Evolutionary conservation across 2,888 invertebrate genomes (phyloP).

Genomic region (Himalopsyche kuldschensis): DNA sequence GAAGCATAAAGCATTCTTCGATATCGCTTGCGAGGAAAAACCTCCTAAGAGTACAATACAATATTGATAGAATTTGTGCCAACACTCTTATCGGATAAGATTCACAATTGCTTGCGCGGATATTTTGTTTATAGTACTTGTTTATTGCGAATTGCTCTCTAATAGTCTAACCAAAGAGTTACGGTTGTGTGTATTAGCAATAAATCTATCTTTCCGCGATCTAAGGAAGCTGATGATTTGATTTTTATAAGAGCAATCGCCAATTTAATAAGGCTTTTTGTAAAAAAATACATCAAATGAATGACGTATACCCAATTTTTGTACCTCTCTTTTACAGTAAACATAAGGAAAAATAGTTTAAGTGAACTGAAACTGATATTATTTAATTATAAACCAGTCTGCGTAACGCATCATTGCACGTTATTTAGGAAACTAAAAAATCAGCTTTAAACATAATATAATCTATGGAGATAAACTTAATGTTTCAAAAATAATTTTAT

Average conservation of each 20-base stretch:
- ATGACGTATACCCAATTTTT: no score
- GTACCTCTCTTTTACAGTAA: no score
- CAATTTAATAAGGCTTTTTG: background rate
- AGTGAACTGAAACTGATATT: no score
- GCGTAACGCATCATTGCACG: no score
- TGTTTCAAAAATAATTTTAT: no score
- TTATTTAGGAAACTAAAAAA: no score
- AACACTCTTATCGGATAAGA: background rate
- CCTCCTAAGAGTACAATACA: background rate
- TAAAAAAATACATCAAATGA: background rate
- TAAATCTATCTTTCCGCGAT: conserved; percentile 15
- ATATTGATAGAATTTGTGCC: background rate
- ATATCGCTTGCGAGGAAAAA: background rate
- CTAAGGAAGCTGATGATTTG: conserved; percentile 15
- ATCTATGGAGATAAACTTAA: no score
- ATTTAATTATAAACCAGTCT: no score
- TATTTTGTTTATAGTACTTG: background rate
- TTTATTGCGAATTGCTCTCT: background rate
- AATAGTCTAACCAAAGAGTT: background rate
- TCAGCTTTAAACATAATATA: no score
- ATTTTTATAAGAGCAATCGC: conserved; percentile 11
- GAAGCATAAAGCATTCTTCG: background rate
- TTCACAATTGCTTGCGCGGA: background rate
- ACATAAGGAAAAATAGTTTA: no score
- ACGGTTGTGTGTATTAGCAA: conserved; percentile 18